Percentiles rank a stretch among this genome's conserved stretches.
Evolutionary conservation across 2,797 vertebrate genomes (phyloP).

Genomic region (Helicolenus hilgendorfi): DNA sequence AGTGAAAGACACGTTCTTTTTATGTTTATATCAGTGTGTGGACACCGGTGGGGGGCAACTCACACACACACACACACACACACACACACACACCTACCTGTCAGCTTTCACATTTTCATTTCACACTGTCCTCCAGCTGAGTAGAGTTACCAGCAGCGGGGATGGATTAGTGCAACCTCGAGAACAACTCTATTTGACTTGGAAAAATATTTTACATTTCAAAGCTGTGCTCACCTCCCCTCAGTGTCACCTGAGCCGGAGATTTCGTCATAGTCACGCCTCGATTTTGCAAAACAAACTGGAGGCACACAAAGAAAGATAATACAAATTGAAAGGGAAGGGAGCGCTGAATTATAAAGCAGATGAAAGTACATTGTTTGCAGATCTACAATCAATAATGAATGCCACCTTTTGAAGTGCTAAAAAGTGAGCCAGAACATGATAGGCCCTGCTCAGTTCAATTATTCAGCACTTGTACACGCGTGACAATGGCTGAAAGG

Average conservation of each 20-base stretch:
- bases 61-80: too few species aligned
- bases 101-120: slow-evolving; percentile 35
- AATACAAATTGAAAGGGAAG: slow-evolving; percentile 67
- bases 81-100: background rate
- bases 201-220: slow-evolving; percentile 40
- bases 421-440: slow-evolving; percentile 78
- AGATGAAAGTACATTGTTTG: slow-evolving; percentile 89
- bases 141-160: slow-evolving; percentile 2
- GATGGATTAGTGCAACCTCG: slow-evolving; percentile 21
- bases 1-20: background rate
- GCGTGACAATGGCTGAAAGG: slow-evolving; percentile 73
- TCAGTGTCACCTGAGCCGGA: background rate
- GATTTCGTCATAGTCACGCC: slow-evolving; percentile 22
- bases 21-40: background rate
- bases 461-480: slow-evolving; percentile 74
- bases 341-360: slow-evolving; percentile 87
- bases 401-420: slow-evolving; percentile 88
- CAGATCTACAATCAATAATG: slow-evolving; percentile 90
- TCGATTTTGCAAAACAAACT: slow-evolving; percentile 21
- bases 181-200: background rate
- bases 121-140: slow-evolving; percentile 27
- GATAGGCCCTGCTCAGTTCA: slow-evolving; percentile 72
- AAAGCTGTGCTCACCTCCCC: slow-evolving; percentile 16
- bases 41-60: background rate
- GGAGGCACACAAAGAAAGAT: slow-evolving; percentile 10